A percentile compares a stretch with the other conserved stretches of the same genome.
These are phyloP conservation scores for Forbesichthys agassizii DNA, from an alignment of 2,113 vertebrate species.

Conservation along the genomic window DNA sequence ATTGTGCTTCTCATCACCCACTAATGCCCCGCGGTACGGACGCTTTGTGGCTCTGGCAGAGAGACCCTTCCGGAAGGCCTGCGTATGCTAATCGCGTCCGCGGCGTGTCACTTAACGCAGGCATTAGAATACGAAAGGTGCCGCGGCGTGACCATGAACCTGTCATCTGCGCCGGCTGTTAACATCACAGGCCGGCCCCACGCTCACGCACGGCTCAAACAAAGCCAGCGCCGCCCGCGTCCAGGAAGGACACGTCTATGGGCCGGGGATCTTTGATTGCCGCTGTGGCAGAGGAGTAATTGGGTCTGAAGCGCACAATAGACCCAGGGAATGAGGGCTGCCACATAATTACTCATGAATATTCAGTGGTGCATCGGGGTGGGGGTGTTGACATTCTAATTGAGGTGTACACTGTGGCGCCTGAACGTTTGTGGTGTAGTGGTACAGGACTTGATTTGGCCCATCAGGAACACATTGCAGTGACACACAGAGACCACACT, in stretches of 20 bases:
- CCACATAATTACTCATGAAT: constrained; percentile 77
- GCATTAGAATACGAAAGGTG: constrained; percentile 65
- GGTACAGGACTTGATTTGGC: constrained; percentile 44
- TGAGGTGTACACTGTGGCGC: constrained; percentile 40
- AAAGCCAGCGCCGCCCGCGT: constrained; percentile 48
- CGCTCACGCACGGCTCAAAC: constrained; percentile 36
- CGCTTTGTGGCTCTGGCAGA: too few species aligned
- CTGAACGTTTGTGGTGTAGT: constrained; percentile 28
- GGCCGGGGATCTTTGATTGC: constrained; percentile 63
- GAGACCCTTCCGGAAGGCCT: background rate
- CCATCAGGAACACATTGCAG: constrained; percentile 19
- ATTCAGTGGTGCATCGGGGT: constrained; percentile 63
- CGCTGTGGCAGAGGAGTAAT: constrained; percentile 68
- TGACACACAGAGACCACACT: constrained; percentile 14
- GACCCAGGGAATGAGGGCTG: constrained; percentile 46
- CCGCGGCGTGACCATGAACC: constrained; percentile 18
- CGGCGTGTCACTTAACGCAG: constrained; percentile 27
- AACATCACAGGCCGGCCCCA: constrained; percentile 42
- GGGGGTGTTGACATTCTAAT: constrained; percentile 48
- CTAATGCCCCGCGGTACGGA: background rate
- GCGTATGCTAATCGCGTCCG: constrained; percentile 16
- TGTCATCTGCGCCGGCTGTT: constrained; percentile 31
- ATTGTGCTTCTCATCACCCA: too few species aligned
- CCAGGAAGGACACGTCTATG: constrained; percentile 41
- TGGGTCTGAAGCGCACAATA: constrained; percentile 66